phyloP scores from a whole-genome alignment of 37 sponge, comb jelly and placozoan species.

The Haliclona indistincta region DNA sequence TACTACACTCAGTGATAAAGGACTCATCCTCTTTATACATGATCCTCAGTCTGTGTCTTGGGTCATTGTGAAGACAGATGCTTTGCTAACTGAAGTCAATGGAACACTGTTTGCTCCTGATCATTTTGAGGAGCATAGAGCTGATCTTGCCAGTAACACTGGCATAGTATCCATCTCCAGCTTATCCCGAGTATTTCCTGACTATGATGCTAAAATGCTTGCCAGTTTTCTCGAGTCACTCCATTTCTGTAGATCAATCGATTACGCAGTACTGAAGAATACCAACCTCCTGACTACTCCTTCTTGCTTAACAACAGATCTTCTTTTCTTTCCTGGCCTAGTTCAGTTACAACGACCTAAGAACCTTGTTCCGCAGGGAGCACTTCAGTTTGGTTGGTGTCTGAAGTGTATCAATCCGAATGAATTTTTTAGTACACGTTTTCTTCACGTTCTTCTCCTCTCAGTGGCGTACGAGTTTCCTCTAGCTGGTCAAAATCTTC shows the following conservation, averaged over 20 bases:
- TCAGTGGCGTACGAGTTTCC: background rate
- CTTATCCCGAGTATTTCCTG: background rate
- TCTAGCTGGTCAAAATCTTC: background rate
- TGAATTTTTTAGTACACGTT: background rate
- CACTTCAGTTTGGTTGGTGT: slow-evolving; percentile 2
- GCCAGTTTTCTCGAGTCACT: background rate
- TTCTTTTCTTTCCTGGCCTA: slow-evolving; percentile 5
- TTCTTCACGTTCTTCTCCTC: slow-evolving; percentile 5
- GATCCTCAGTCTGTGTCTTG: too few species aligned
- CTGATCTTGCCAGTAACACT: background rate
- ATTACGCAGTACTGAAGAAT: too few species aligned
- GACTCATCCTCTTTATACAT: too few species aligned
- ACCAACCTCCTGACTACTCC: too few species aligned
- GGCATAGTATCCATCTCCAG: too few species aligned
- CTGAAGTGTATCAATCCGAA: background rate
- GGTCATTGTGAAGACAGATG: background rate
- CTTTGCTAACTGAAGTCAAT: too few species aligned
- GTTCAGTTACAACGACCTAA: background rate
- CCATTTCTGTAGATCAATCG: too few species aligned
- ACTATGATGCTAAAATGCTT: slow-evolving; percentile 4
- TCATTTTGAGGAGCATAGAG: background rate
- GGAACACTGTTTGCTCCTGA: too few species aligned
- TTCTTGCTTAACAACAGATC: too few species aligned
- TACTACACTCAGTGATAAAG: too few species aligned
- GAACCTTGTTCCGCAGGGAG: background rate